Evolutionary conservation across 2,888 invertebrate genomes (phyloP).

Genomic region (Xanthorhoe spadicearia): DNA sequence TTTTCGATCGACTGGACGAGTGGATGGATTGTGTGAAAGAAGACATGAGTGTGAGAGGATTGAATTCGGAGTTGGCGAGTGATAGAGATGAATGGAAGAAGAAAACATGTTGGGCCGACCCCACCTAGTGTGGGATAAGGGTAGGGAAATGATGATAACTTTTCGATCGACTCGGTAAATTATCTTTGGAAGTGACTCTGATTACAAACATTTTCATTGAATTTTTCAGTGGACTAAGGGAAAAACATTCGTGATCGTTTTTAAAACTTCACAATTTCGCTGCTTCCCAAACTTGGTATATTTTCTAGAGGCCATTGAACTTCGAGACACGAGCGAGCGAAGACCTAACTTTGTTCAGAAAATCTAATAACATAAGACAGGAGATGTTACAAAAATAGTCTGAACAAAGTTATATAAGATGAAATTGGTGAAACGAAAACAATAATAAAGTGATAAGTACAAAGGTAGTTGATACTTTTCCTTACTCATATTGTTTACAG

Average conservation of each 20-base stretch:
- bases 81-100: no score
- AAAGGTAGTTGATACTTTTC: neutral
- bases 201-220: no score
- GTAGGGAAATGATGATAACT: no score
- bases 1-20: no score
- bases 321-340: neutral
- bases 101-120: no score
- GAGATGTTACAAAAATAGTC: slow-evolving; percentile 18
- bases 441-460: slow-evolving; percentile 13
- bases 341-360: slow-evolving; percentile 23
- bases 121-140: no score
- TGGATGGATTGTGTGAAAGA: no score
- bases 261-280: neutral
- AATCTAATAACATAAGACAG: slow-evolving; percentile 30
- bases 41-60: no score
- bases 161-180: no score
- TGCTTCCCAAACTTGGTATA: slow-evolving; percentile 5
- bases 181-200: no score
- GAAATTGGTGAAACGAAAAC: slow-evolving; percentile 14
- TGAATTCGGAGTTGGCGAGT: no score
- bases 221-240: no score
- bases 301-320: slow-evolving; percentile 11
- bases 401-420: slow-evolving; percentile 15
- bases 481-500: neutral
- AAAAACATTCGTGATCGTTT: neutral